phyloP scores from a whole-genome alignment of 2,113 vertebrate species.

The Octodon degus region DNA sequence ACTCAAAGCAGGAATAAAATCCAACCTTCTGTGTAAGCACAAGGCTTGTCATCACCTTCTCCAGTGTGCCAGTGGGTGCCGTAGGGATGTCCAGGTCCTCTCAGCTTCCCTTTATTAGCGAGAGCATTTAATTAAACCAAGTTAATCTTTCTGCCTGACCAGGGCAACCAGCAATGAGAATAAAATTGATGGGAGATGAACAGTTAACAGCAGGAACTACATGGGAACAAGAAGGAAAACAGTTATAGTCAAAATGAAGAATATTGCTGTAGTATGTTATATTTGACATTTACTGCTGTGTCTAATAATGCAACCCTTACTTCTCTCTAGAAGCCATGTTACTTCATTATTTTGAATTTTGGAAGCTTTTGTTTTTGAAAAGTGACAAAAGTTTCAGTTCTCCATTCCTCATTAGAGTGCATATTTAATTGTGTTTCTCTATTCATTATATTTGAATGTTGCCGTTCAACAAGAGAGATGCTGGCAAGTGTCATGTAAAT shows the following conservation, averaged over 20 bases:
- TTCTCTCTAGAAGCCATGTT: background rate
- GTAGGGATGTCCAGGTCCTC: background rate
- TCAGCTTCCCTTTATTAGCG: conserved; percentile 47
- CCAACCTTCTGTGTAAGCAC: background rate
- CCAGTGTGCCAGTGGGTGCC: background rate
- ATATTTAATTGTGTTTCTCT: conserved; percentile 81
- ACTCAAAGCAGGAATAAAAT: conserved; percentile 24
- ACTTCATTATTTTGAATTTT: conserved; percentile 77
- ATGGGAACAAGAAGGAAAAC: conserved; percentile 68
- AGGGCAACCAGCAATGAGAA: conserved; percentile 66
- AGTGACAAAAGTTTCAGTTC: conserved; percentile 55
- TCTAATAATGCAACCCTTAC: conserved; percentile 58
- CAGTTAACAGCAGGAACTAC: conserved; percentile 76
- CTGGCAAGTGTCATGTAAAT: conserved; percentile 62
- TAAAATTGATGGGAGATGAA: conserved; percentile 77
- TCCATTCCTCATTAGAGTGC: conserved; percentile 73
- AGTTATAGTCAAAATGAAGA: conserved; percentile 73
- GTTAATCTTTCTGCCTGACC: conserved; percentile 42
- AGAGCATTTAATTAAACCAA: conserved; percentile 73
- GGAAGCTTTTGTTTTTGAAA: conserved; percentile 76
- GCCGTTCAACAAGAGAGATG: conserved; percentile 54
- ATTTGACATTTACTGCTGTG: conserved; percentile 78
- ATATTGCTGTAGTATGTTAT: conserved; percentile 72
- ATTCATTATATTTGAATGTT: conserved; percentile 67
- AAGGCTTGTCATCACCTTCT: background rate